These are phyloP conservation scores for Ctenopoma multispine DNA, from an alignment of 2,797 vertebrate species.

Conservation along the genomic window DNA sequence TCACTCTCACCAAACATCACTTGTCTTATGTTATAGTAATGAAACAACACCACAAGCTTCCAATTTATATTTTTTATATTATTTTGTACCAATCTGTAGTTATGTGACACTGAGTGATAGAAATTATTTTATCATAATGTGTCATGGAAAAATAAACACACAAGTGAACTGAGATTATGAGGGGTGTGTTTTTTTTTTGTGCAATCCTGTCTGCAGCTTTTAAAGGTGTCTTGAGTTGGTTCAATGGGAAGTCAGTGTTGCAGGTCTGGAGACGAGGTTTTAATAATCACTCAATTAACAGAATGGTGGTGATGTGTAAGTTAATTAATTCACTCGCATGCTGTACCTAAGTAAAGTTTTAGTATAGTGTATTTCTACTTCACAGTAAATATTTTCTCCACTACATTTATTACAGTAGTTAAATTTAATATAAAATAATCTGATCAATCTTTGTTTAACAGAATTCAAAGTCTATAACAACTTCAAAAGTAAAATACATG, in stretches of 20 bases:
- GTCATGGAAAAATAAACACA: slow-evolving; percentile 73
- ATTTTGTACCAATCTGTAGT: slow-evolving; percentile 76
- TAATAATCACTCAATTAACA: background rate
- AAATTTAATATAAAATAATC: no score
- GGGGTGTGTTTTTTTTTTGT: slow-evolving; percentile 34
- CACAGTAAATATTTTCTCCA: no score
- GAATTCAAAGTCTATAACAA: no score
- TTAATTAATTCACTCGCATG: no score
- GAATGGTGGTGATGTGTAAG: no score
- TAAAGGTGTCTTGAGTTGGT: slow-evolving; percentile 9
- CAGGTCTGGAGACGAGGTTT: slow-evolving; percentile 31
- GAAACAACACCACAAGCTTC: slow-evolving; percentile 61
- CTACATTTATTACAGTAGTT: no score
- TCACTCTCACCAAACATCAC: slow-evolving; percentile 62
- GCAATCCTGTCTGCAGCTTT: slow-evolving; percentile 37
- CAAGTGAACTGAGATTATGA: slow-evolving; percentile 55
- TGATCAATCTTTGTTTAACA: no score
- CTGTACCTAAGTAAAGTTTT: no score
- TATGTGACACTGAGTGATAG: slow-evolving; percentile 71
- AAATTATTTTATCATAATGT: slow-evolving; percentile 66
- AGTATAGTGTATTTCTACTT: no score
- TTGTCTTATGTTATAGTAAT: slow-evolving; percentile 54
- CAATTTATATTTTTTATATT: slow-evolving; percentile 82
- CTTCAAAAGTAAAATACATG: no score
- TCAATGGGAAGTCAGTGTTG: slow-evolving; percentile 20